Conservation (phyloP, 2,888 invertebrate genomes). For the Acanthopleura granulata region DNA sequence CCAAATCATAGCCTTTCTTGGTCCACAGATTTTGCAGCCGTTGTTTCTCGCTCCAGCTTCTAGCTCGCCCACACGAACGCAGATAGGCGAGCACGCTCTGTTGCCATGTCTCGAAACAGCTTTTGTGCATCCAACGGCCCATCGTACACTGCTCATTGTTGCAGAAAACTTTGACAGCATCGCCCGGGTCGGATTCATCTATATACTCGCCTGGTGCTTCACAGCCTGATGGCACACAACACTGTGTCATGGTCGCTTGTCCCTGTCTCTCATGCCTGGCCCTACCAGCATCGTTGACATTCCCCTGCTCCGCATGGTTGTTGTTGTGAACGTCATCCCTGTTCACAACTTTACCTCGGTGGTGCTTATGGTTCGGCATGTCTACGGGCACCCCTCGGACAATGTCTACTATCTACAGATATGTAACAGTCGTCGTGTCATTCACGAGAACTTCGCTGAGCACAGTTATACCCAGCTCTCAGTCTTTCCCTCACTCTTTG, state of each 20-base stretch:
- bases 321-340: constrained; percentile 41
- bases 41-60: constrained; percentile 96
- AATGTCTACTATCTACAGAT: not conserved
- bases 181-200: constrained; percentile 54
- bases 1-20: constrained; percentile 96
- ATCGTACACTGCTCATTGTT: constrained; percentile 92
- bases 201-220: constrained; percentile 45
- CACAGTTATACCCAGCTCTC: not conserved
- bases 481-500: not conserved
- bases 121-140: constrained; percentile 95
- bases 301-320: constrained; percentile 28
- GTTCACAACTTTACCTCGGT: constrained; percentile 42
- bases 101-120: constrained; percentile 96
- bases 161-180: constrained; percentile 88
- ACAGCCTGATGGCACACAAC: constrained; percentile 55
- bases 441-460: not conserved
- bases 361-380: constrained; percentile 59
- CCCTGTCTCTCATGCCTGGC: constrained; percentile 13
- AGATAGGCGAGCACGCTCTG: constrained; percentile 88
- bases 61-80: constrained; percentile 89
- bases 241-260: constrained; percentile 39
- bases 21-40: constrained; percentile 96
- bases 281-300: constrained; percentile 15
- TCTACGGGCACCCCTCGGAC: constrained; percentile 10
- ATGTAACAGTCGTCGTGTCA: not conserved